phyloP scores from a whole-genome alignment of 1,140 invertebrate genomes.

The Phenacoccus solenopsis region DNA sequence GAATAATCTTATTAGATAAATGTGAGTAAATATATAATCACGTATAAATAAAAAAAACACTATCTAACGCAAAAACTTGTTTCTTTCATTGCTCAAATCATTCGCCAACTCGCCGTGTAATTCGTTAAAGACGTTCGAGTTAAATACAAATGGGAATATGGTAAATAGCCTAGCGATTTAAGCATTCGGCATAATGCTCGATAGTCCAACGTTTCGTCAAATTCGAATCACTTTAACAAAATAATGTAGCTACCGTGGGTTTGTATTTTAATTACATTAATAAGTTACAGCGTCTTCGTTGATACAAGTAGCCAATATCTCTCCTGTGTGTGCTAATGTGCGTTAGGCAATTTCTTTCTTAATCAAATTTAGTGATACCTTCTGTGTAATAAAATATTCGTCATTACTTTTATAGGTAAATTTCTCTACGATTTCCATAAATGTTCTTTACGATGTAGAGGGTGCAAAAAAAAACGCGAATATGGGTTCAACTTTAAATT shows the following conservation, averaged over 20 bases:
- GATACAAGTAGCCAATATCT: background rate
- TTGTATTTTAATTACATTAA: conserved; percentile 4
- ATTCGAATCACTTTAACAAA: background rate
- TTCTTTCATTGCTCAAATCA: background rate
- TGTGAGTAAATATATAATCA: too few species aligned
- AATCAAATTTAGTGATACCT: background rate
- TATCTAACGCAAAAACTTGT: too few species aligned
- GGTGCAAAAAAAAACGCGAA: too few species aligned
- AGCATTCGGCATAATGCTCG: background rate
- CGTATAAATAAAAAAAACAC: too few species aligned
- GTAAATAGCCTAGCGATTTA: background rate
- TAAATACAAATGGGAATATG: background rate
- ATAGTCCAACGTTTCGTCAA: background rate
- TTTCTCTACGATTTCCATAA: too few species aligned
- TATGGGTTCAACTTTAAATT: too few species aligned
- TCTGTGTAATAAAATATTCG: background rate
- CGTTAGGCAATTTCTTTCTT: background rate
- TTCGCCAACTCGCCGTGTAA: background rate
- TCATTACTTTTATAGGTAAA: background rate
- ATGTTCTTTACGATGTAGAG: too few species aligned
- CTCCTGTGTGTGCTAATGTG: background rate
- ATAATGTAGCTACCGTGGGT: background rate
- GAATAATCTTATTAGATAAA: too few species aligned
- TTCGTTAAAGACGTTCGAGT: background rate
- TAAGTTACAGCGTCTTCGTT: background rate